phyloP scores from a whole-genome alignment of 2,113 vertebrate species.

The Phalacrocorax carbo region DNA sequence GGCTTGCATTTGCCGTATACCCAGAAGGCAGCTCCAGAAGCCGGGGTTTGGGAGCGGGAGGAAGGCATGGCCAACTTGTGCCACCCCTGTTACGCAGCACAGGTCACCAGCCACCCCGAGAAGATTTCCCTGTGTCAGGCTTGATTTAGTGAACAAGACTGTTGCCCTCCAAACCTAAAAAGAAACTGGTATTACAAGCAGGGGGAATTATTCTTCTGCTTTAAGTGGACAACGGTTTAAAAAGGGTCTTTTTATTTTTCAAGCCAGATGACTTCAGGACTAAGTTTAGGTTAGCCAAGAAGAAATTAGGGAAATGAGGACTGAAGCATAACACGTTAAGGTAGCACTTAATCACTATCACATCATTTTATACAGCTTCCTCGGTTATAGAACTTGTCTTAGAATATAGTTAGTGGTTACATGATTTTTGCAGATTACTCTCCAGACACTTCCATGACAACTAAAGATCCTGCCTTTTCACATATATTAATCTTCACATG shows the following conservation, averaged over 20 bases:
- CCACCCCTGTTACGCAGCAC: accelerated
- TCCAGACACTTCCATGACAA: not conserved
- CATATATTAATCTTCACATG: not conserved
- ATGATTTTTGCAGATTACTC: not conserved
- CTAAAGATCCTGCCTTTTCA: not conserved
- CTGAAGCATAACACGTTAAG: not conserved
- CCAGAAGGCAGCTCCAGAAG: not conserved
- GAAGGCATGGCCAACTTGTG: not conserved
- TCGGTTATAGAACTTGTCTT: not conserved
- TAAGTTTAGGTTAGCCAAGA: not conserved
- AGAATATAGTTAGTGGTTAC: not conserved
- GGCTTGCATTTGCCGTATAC: not conserved
- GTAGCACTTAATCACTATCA: not conserved
- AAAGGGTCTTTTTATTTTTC: not conserved
- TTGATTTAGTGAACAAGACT: not conserved
- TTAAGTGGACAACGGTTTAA: not conserved
- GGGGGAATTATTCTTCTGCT: not conserved
- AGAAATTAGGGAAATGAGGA: not conserved
- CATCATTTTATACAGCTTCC: not conserved
- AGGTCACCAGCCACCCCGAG: not conserved
- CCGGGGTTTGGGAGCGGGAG: not conserved
- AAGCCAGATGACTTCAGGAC: not conserved
- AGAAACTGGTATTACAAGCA: not conserved
- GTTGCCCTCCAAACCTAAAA: not conserved
- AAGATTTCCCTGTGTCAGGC: not conserved